Evolutionary conservation across 2,797 vertebrate species (phyloP), one percentile per base, ranked within the genome.

Genomic region (Apodemus agrarius): DNA sequence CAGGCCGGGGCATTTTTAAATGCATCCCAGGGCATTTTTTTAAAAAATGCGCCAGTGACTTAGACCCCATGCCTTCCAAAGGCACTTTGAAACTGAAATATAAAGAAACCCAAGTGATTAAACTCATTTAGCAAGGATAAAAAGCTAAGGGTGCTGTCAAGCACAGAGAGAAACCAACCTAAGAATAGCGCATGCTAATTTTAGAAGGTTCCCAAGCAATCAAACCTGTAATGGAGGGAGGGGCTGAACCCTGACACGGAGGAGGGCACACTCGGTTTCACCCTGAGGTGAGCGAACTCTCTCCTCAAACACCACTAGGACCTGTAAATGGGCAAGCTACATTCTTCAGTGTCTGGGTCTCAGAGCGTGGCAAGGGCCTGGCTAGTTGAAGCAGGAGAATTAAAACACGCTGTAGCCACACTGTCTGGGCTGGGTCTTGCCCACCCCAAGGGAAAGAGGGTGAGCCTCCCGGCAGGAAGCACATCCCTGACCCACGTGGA

Each of bases 151-250:
- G 49, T 95, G 57, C 67, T 74, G 14, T 80, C 85, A 96, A 79
- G 72, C 37, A 69, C 67, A 83, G 93, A 94, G 69, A 93, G 85
- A 95, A 87, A 63, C 6, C 74, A 69, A 26, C 59, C 43, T 97
- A 87, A 93, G 91, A 96, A 95, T 87, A 97, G 93, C 79, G 92
- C 82, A 65, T 31, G 88, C 84, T 97, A 89, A 96, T 93, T 95
- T 97, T 92, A 94, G 93, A 85, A 43, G 61, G 31, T 92, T 97
- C 65, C 24, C 83, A 82, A 80, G 61, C 85, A 96, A 87, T 96
- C 57, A 90, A 94, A 78, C 81, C n/a, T 93, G 85, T 8, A 91
- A 90, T 87, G 49, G 81, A 81, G 76, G 34, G 40, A 97, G 52
- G 75, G 59, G 24, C 26, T 96, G 85, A 83, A 83, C 69, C 89